Base-by-base conservation (phyloP, 2,113 vertebrate species). In the Harpagus bidentatus region DNA sequence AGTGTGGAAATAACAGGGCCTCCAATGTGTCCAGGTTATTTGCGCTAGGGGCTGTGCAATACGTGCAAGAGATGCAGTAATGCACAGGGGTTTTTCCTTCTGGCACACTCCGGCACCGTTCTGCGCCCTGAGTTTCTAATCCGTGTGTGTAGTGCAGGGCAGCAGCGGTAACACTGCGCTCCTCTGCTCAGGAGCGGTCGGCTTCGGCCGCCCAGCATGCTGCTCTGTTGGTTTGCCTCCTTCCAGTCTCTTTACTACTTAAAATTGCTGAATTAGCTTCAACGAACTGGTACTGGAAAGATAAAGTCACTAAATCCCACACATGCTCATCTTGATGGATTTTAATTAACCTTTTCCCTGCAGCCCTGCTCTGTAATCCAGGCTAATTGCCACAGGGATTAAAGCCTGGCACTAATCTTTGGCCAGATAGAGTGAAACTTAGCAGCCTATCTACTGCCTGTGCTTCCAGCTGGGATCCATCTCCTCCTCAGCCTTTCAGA, bases 391-490 rank as follows among this genome's bases (percentile, higher is more conserved):
- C 6, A 6, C 88, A 43, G 88, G 95, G 92, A 78, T 95, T 92
- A 90, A 5, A 95, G 86, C 67, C 79, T 95, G 94, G 90, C 63
- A 38, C 63, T 56, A 83, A 72, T 67, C 22, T 65, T 73, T 1
- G 4, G 67, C 42, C 83, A 42, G 77, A 43, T 1, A 55, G 36
- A 66, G 81, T 0, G 1, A 93, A 86, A 59, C 52, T 63, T 13
- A 1, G 1, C 83, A 40, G 78, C 1, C 1, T 7, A 73, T 85
- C 92, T 85, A 1, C 84, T 73, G 92, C 86, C 59, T 34, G 71
- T 17, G 87, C 85, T 70, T 66, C 83, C 97, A 97, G 96, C 96
- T 97, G 97, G 92, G 97, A 93, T 79, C 91, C 65, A 5, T 97
- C 92, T 10, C 67, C 92, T 95, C 85, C 95, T 88, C 93, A 80